Percentiles rank a stretch among this genome's conserved stretches.
phyloP scores from a whole-genome alignment of 1,140 invertebrate genomes.

The Drosophila lacteicornis region DNA sequence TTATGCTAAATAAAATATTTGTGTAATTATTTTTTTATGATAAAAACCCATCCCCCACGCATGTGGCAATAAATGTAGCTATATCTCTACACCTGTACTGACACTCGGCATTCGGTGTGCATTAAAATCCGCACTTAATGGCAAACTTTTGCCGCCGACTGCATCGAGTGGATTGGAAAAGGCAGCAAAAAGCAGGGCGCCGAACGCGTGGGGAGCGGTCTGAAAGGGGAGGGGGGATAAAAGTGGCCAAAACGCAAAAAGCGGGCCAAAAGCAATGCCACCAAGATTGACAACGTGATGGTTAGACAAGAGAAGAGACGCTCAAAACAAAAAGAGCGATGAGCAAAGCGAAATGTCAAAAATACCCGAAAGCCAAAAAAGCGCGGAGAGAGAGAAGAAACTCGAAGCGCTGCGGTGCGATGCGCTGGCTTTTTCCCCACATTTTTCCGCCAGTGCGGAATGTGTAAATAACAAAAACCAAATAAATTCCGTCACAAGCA shows the following conservation, averaged over 20 bases:
- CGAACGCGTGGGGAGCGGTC: constrained; percentile 9
- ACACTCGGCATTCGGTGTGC: constrained; percentile 14
- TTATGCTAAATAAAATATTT: not conserved
- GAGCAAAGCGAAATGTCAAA: constrained; percentile 82
- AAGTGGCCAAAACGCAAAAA: constrained; percentile 61
- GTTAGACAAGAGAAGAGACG: constrained; percentile 77
- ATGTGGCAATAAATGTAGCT: constrained; percentile 9
- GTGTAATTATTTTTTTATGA: not conserved
- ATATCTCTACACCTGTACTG: constrained; percentile 41
- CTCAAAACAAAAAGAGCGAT: constrained; percentile 80
- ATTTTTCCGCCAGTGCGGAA: constrained; percentile 59
- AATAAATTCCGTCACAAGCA: constrained; percentile 82
- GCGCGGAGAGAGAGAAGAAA: constrained; percentile 57
- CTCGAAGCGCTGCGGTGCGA: constrained; percentile 13
- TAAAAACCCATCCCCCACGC: not conserved
- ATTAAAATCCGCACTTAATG: constrained; percentile 43
- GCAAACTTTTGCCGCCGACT: constrained; percentile 19
- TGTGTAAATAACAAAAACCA: constrained; percentile 82
- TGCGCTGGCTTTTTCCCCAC: constrained; percentile 28
- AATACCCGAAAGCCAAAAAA: constrained; percentile 68
- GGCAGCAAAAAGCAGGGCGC: constrained; percentile 46
- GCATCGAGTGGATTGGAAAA: constrained; percentile 23
- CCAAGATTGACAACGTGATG: constrained; percentile 82
- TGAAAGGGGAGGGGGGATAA: constrained; percentile 43
- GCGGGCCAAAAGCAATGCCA: constrained; percentile 70